Conservation (phyloP, 2,888 invertebrate genomes). For the Disparrhopalites patrizii region DNA sequence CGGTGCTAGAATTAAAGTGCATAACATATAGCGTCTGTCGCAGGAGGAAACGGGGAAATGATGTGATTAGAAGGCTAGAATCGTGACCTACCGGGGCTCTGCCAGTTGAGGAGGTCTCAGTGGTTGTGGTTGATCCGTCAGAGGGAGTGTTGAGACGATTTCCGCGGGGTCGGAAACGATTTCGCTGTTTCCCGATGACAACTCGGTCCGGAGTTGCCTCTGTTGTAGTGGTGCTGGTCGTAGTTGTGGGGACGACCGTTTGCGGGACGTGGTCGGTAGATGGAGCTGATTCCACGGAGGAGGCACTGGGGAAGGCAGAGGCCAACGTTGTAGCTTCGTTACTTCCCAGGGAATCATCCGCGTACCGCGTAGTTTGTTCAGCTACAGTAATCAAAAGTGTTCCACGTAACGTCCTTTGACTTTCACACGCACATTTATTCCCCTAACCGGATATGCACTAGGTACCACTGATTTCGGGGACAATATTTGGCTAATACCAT, state of each 20-base stretch:
- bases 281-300: constrained; percentile 9
- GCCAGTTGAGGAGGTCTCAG: constrained; percentile 18
- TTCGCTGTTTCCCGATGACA: constrained; percentile 12
- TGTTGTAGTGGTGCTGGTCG: constrained; percentile 15
- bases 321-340: constrained; percentile 22
- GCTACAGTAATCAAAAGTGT: constrained; percentile 19
- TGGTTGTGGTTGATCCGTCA: constrained; percentile 16
- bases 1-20: constrained; percentile 6
- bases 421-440: too few relatives aligned
- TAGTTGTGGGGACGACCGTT: constrained; percentile 10
- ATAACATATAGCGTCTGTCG: too few relatives aligned
- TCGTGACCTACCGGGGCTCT: constrained; percentile 13
- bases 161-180: constrained; percentile 22
- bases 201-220: constrained; percentile 3
- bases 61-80: too few relatives aligned
- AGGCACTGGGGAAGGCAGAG: constrained; percentile 6
- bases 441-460: too few relatives aligned
- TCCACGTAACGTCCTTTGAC: too few relatives aligned
- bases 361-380: constrained; percentile 22
- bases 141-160: not conserved
- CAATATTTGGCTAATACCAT: too few relatives aligned
- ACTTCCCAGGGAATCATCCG: constrained; percentile 9
- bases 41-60: too few relatives aligned
- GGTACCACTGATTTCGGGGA: too few relatives aligned
- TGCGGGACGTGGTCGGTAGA: constrained; percentile 11